Evolutionary conservation across 2,797 vertebrate species (phyloP), one percentile per base, ranked within the genome.

Genomic region (Enteromius argenteus): DNA sequence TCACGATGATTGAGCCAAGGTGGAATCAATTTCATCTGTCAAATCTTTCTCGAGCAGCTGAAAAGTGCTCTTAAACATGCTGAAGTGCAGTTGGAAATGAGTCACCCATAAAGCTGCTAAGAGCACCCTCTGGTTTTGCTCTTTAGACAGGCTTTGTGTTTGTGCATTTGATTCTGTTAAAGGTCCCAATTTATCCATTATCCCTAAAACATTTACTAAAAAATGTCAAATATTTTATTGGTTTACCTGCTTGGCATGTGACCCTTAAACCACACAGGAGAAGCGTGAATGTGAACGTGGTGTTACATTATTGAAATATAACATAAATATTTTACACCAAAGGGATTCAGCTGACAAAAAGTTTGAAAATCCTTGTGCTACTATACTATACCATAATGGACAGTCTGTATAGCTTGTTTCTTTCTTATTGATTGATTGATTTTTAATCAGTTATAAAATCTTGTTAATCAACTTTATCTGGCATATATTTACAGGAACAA

Each of bases 1-100:
- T 78, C 82, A 83, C n/a, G 1, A 53, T 81, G 79, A 84, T 71
- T 84, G 75, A 84, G 75, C 75, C 39, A 13, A 44, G 73, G 51
- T 78, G 66, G 82, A 84, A 84, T 84, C 82, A 78, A 79, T 78
- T 84, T 84, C 66, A 60, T 49, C 66, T 78, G 74, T 84, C 82
- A 71, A 69, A 71, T 78, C 15, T 71, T 76, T 83, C 42, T 30
- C 4, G 11, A 32, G 21, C 73, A 37, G 19, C 8, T 42, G 49
- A 78, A 77, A 78, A 60, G 37, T 42, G 62, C 49, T 83, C 81
- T 58, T 68, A 44, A 58, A 83, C 73, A 58, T 77, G 46, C 46
- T 68, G 73, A 68, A 77, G 66, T 80, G 67, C 46, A 71, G 58
- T 51, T 75, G 80, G 71, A 74, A 66, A 75, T 75, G 72, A 83